Evolutionary conservation across 1,140 invertebrate species (phyloP), one percentile per base, ranked within the genome.

Genomic region (Eufriesea mexicana): DNA sequence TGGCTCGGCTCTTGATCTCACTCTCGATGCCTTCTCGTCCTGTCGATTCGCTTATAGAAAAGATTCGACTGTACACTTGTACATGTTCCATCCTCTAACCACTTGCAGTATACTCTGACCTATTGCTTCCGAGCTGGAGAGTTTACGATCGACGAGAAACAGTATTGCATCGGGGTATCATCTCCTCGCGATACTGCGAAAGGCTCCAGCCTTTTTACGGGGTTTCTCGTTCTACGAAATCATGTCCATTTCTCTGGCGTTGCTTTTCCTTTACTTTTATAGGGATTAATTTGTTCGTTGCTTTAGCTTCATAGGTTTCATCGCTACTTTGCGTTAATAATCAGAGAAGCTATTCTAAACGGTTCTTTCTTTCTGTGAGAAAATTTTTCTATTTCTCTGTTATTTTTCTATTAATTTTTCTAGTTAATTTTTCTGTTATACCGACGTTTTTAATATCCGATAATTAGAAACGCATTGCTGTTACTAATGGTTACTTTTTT

Each of bases 41-140:
- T 35, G 1, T 66, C 59, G 45, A 80, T 73, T 18, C 47, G 57
- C 51, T 67, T 74, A 59, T 61, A 64, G 49, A 51, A 57, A 45
- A 57, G 45, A 42, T 28, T 59, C 42, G 35, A 54, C 42, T n/a
- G 35, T 55, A 49, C 23, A 59, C 8, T 45, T 45, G 67, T 67
- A 28, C 45, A 59, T 35, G n/a, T 45, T 49, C 10, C 42, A 28
- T 20, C 49, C 7, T 51, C 25, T 20, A 54, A 67, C 18, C 42
- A 20, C 8, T 18, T 12, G 23, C 35, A 23, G 5, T 49, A 7
- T 57, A 25, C 20, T 25, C 20, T 54, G 47, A 64, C 57, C 28
- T 35, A 25, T 45, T 61, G 25, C 6, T 35, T 54, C 25, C 2
- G 45, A 47, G 5, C 7, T 1, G 6, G n/a, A 23, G 5, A 25